These are phyloP conservation scores for Pollenia labialis DNA, from an alignment of 2,888 invertebrate species.

Conservation along the genomic window DNA sequence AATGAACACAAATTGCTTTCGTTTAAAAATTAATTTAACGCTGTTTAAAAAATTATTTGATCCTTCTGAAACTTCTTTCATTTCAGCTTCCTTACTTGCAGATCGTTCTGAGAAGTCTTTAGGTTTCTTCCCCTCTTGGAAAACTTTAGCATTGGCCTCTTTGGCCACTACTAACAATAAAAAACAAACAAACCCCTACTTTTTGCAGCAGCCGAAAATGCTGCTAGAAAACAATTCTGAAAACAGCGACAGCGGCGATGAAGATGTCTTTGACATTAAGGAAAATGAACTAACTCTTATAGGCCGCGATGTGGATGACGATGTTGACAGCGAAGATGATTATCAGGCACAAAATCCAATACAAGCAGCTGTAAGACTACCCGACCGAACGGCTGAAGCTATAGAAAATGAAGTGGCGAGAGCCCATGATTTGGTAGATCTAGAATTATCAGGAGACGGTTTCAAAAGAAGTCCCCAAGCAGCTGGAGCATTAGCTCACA, in stretches of 20 bases:
- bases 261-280: conserved; percentile 65
- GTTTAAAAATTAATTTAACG: background rate
- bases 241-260: conserved; percentile 56
- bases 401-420: conserved; percentile 86
- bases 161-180: conserved; percentile 76
- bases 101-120: conserved; percentile 79
- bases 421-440: conserved; percentile 83
- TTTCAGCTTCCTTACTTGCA: conserved; percentile 59
- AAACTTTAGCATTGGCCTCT: conserved; percentile 81
- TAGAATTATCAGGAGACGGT: conserved; percentile 83
- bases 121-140: conserved; percentile 82
- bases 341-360: conserved; percentile 72
- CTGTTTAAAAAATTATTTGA: background rate
- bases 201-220: conserved; percentile 78
- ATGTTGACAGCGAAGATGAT: conserved; percentile 43
- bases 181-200: conserved; percentile 74
- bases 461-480: conserved; percentile 80
- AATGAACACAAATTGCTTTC: no score
- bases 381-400: conserved; percentile 82
- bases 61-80: conserved; percentile 8
- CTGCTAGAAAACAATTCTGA: conserved; percentile 76
- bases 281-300: conserved; percentile 66
- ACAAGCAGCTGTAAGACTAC: conserved; percentile 67
- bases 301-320: conserved; percentile 37
- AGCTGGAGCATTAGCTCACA: conserved; percentile 78